phyloP scores from a whole-genome alignment of 2,888 invertebrate species.

The Spodoptera picta region DNA sequence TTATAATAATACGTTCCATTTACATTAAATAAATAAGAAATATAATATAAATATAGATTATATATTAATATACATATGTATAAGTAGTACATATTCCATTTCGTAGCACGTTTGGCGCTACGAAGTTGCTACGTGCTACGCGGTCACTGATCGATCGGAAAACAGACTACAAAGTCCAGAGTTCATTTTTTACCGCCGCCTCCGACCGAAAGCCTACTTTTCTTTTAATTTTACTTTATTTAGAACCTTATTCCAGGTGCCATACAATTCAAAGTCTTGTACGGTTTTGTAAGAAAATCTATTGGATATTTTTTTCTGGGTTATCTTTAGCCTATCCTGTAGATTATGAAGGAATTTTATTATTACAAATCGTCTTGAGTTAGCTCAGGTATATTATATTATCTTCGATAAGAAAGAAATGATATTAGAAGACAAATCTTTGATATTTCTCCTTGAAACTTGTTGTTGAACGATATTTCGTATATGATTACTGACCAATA shows the following conservation, averaged over 20 bases:
- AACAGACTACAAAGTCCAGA: conserved; percentile 41
- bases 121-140: conserved; percentile 79
- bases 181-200: conserved; percentile 25
- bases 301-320: background rate
- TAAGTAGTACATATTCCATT: conserved; percentile 56
- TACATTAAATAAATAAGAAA: background rate
- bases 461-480: background rate
- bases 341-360: conserved; percentile 2
- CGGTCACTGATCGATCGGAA: conserved; percentile 60
- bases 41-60: conserved; percentile 10
- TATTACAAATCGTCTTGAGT: background rate
- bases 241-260: conserved; percentile 10
- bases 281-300: background rate
- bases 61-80: conserved; percentile 42
- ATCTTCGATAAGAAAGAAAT: background rate
- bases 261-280: conserved; percentile 26
- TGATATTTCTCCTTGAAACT: too few relatives aligned
- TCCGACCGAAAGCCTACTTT: conserved; percentile 12
- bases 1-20: background rate
- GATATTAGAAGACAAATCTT: background rate
- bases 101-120: conserved; percentile 74
- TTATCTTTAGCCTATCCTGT: conserved; percentile 9
- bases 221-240: conserved; percentile 12
- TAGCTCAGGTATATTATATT: background rate
- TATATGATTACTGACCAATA: background rate